phyloP scores from a whole-genome alignment of 1,140 invertebrate species.

The Spodoptera litura region DNA sequence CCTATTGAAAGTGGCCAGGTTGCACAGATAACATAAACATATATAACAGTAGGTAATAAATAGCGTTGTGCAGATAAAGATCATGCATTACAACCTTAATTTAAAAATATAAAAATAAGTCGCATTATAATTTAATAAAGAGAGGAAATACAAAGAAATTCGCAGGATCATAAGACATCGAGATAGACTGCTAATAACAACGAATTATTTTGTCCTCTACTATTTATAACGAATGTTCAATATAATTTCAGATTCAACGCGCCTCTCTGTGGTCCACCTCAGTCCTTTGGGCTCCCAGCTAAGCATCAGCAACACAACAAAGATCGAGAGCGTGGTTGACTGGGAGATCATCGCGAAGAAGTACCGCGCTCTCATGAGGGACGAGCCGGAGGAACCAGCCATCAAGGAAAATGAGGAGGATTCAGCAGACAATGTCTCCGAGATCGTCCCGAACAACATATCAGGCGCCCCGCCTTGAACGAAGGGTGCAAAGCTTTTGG shows the following conservation, averaged over 20 bases:
- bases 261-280: slow-evolving; percentile 91
- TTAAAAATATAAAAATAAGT: no score
- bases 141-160: no score
- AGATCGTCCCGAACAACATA: slow-evolving; percentile 79
- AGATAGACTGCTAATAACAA: no score
- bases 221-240: background rate
- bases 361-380: slow-evolving; percentile 93
- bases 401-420: slow-evolving; percentile 86
- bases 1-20: no score
- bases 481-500: background rate
- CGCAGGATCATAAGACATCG: no score
- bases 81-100: no score
- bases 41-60: no score
- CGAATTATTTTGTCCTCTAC: background rate
- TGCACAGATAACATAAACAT: no score
- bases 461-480: slow-evolving; percentile 72
- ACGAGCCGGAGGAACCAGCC: slow-evolving; percentile 87
- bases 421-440: slow-evolving; percentile 78
- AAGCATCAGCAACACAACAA: slow-evolving; percentile 90
- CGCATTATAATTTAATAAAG: no score
- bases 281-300: slow-evolving; percentile 93
- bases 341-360: slow-evolving; percentile 96
- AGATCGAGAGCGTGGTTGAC: slow-evolving; percentile 96
- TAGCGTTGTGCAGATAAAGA: no score
- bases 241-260: slow-evolving; percentile 89